Evolutionary conservation across 2,797 vertebrate species (phyloP).

Genomic region (Bucorvus abyssinicus): DNA sequence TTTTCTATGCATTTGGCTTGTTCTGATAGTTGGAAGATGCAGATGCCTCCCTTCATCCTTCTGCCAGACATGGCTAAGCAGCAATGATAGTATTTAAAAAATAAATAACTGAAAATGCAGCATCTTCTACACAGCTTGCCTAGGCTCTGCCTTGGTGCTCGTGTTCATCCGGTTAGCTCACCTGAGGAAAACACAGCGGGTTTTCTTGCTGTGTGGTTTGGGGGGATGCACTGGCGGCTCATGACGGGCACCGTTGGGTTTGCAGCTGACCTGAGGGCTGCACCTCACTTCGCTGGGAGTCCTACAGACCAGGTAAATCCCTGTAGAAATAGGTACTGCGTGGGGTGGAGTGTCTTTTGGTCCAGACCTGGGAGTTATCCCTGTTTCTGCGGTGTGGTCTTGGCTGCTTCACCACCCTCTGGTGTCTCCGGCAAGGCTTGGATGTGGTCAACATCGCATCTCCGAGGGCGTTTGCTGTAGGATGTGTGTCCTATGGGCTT

Average conservation of each 20-base stretch:
- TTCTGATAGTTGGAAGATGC: not conserved
- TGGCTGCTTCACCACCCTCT: not conserved
- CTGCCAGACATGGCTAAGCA: not conserved
- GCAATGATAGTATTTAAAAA: not conserved
- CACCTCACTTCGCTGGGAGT: not conserved
- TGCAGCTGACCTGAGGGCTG: not conserved
- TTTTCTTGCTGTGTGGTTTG: not conserved
- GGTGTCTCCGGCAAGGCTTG: fast-evolving
- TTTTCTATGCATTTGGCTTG: not conserved
- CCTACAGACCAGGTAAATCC: not conserved
- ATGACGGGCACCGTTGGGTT: not conserved
- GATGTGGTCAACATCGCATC: not conserved
- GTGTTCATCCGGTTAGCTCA: not conserved
- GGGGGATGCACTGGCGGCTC: not conserved
- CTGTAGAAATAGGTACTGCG: fast-evolving
- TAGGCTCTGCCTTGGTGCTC: conserved; percentile 5
- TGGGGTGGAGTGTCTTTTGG: not conserved
- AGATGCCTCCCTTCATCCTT: not conserved
- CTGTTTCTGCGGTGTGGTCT: not conserved
- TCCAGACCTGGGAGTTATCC: not conserved
- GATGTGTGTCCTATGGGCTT: not conserved
- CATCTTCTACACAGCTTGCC: not conserved
- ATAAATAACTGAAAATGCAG: not conserved
- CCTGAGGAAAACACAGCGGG: fast-evolving
- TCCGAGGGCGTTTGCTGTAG: fast-evolving